Evolutionary conservation across 2,113 vertebrate genomes (phyloP).

Genomic region (Microcebus ravelobensis): DNA sequence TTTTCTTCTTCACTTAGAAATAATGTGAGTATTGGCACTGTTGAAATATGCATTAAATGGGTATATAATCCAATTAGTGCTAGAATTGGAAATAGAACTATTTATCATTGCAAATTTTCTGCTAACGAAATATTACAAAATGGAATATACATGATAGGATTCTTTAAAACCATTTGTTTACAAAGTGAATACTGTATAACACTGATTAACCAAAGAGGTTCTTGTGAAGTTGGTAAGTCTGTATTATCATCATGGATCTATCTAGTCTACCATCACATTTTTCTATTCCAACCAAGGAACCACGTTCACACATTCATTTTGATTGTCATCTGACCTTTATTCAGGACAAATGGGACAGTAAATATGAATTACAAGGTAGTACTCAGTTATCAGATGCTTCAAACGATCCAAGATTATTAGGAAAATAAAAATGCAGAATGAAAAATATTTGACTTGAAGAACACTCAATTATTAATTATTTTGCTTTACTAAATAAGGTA

Average conservation of each 20-base stretch:
- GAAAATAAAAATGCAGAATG: not conserved
- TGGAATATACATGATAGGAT: not conserved
- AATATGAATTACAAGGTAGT: not conserved
- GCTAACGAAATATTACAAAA: not conserved
- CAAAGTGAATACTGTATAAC: not conserved
- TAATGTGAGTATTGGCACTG: not conserved
- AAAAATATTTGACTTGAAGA: conserved; percentile 2
- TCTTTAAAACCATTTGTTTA: conserved; percentile 17
- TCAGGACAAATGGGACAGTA: not conserved
- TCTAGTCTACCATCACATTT: not conserved
- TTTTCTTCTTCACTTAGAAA: conserved; percentile 46
- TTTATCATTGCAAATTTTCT: conserved; percentile 30
- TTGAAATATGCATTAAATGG: not conserved
- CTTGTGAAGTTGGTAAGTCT: not conserved
- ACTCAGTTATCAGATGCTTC: conserved; percentile 2
- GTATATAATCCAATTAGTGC: conserved; percentile 21
- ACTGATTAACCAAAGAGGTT: not conserved
- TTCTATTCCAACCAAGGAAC: not conserved
- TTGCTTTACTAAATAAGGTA: conserved; percentile 11
- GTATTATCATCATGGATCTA: not conserved
- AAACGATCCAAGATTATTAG: not conserved
- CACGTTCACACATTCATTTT: not conserved
- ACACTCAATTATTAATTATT: not conserved
- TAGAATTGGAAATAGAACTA: not conserved
- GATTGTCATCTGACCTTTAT: not conserved